Conservation (phyloP, 2,888 invertebrate genomes). For the Drosophila pseudotalamancana region DNA sequence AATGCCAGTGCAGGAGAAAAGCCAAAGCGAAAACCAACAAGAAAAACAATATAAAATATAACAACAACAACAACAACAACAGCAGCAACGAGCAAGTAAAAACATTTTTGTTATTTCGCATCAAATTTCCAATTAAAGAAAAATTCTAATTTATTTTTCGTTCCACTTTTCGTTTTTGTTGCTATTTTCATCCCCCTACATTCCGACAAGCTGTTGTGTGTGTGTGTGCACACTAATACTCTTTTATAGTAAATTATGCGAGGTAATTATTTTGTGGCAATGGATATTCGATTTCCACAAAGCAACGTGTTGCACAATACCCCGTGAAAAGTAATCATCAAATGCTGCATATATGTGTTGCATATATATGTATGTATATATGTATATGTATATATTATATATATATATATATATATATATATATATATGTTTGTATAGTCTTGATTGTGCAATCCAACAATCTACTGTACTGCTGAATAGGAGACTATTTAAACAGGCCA, state of each 20-base stretch:
- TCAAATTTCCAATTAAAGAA: constrained; percentile 77
- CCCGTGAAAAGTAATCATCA: background rate
- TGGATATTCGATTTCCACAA: constrained; percentile 12
- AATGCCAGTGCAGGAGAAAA: constrained; percentile 8
- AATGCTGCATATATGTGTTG: no score
- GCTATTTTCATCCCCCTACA: background rate
- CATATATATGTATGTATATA: no score
- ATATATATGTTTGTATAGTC: no score
- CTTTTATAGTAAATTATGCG: constrained; percentile 49
- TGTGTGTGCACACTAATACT: constrained; percentile 9
- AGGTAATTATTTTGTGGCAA: constrained; percentile 59
- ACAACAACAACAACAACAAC: background rate
- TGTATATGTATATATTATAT: no score
- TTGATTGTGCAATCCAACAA: no score
- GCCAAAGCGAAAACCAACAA: constrained; percentile 10
- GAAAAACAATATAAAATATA: background rate
- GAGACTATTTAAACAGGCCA: no score
- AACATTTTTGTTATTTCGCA: constrained; percentile 54
- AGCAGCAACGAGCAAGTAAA: constrained; percentile 20
- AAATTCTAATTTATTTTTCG: constrained; percentile 73
- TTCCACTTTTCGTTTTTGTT: constrained; percentile 20
- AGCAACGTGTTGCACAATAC: background rate
- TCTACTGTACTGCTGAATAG: no score
- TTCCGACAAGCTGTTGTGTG: background rate
- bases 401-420: no score